Percentiles rank a stretch among this genome's conserved stretches.
Evolutionary conservation across 2,797 vertebrate genomes (phyloP).

Genomic region (Mormyrops boulengeri): DNA sequence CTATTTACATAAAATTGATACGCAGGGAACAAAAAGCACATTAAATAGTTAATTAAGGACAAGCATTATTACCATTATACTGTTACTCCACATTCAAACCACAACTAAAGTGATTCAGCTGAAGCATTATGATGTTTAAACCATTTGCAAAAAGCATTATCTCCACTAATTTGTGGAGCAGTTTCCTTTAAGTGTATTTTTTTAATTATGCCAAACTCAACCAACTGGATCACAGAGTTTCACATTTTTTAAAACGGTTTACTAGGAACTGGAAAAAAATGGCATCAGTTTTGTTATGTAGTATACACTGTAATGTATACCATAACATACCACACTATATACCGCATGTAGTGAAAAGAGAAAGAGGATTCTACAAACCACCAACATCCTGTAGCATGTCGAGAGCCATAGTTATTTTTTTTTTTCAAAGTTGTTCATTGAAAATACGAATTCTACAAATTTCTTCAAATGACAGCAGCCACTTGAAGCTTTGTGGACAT

Average conservation of each 20-base stretch:
- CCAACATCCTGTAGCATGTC: not conserved
- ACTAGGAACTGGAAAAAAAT: not conserved
- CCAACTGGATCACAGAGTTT: not conserved
- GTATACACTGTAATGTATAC: not conserved
- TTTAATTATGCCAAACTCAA: not conserved
- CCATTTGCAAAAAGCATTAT: conserved; percentile 5
- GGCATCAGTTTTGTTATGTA: not conserved
- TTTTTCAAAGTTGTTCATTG: conserved; percentile 66
- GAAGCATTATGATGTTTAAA: not conserved
- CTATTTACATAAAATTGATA: conserved; percentile 4
- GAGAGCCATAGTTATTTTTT: conserved; percentile 29
- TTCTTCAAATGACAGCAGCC: conserved; percentile 63
- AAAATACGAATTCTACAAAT: conserved; percentile 65
- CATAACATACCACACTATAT: not conserved
- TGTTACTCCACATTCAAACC: not conserved
- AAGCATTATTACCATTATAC: conserved; percentile 4
- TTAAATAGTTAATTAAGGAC: conserved; percentile 9
- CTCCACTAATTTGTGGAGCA: not conserved
- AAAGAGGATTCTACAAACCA: not conserved
- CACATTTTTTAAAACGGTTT: not conserved
- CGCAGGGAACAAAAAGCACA: not conserved
- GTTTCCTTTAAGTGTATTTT: not conserved
- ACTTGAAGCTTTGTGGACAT: conserved; percentile 67
- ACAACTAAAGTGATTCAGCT: not conserved
- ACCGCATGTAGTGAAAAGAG: not conserved